phyloP scores from a whole-genome alignment of 2,888 invertebrate species.

The Lycia hirtaria region DNA sequence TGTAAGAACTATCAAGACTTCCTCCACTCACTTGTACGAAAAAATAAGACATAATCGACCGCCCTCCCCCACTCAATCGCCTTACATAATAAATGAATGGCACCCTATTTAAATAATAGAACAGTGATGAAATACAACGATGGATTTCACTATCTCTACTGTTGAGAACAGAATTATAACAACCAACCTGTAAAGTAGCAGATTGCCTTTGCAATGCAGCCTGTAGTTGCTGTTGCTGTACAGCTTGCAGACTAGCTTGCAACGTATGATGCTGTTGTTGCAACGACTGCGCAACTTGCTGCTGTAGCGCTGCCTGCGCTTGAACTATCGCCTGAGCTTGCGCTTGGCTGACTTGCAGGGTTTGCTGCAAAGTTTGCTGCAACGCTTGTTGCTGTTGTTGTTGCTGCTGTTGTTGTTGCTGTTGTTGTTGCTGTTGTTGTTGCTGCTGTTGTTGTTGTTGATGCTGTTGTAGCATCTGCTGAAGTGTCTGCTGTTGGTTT shows the following conservation, averaged over 20 bases:
- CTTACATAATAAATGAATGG: too few species aligned
- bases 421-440: constrained; percentile 47
- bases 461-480: constrained; percentile 56
- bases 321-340: constrained; percentile 79
- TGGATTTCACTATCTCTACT: too few species aligned
- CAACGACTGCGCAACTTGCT: constrained; percentile 76
- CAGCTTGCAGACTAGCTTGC: constrained; percentile 79
- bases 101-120: too few species aligned
- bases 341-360: constrained; percentile 75
- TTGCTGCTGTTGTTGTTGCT: constrained; percentile 56
- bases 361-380: constrained; percentile 72
- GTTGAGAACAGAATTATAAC: too few species aligned
- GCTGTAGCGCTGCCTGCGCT: constrained; percentile 76
- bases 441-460: constrained; percentile 58
- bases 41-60: too few species aligned
- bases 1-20: too few species aligned
- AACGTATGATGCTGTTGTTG: constrained; percentile 79
- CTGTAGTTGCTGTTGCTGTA: constrained; percentile 80
- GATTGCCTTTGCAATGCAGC: constrained; percentile 79
- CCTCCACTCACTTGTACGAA: too few species aligned
- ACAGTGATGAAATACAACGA: too few species aligned
- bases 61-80: too few species aligned
- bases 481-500: constrained; percentile 48
- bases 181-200: constrained; percentile 73
- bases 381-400: constrained; percentile 62